A percentile compares a stretch with the other conserved stretches of the same genome.
phyloP scores from a whole-genome alignment of 1,140 invertebrate species.

The Babylonia areolata region DNA sequence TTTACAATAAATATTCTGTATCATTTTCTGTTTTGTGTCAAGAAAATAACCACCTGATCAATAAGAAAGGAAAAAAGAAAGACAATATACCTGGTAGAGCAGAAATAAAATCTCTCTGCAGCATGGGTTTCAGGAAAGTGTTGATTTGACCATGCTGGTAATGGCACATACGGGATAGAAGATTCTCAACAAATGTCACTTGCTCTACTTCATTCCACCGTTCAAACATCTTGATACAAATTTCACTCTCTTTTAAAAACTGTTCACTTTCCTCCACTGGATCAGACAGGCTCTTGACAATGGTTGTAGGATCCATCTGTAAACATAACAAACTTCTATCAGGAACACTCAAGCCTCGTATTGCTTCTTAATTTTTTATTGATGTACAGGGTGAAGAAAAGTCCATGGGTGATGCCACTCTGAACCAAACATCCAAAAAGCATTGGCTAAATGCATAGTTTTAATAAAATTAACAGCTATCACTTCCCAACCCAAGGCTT shows the following conservation, averaged over 20 bases:
- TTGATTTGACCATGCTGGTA: constrained; percentile 99
- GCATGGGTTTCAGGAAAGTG: constrained; percentile 97
- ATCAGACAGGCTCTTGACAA: constrained; percentile 47
- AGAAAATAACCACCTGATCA: no score
- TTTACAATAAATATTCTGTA: no score
- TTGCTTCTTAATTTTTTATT: no score
- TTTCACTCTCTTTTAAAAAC: constrained; percentile 87
- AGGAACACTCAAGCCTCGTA: no score
- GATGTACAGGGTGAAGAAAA: no score
- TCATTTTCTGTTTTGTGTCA: no score
- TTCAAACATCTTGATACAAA: constrained; percentile 86
- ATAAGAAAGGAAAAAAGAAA: no score
- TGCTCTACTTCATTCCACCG: constrained; percentile 85
- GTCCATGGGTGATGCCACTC: no score
- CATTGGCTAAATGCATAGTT: no score
- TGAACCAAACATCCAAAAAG: no score
- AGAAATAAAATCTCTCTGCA: constrained; percentile 98
- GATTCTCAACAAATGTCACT: constrained; percentile 96
- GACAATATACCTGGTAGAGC: constrained; percentile 89
- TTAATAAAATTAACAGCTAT: no score
- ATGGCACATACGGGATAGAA: constrained; percentile 97
- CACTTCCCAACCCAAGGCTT: no score
- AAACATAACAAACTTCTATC: not conserved
- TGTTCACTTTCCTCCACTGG: constrained; percentile 77
- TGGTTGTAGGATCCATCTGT: constrained; percentile 49